phyloP scores from a whole-genome alignment of 2,888 invertebrate species.

The Philereme vetulata region DNA sequence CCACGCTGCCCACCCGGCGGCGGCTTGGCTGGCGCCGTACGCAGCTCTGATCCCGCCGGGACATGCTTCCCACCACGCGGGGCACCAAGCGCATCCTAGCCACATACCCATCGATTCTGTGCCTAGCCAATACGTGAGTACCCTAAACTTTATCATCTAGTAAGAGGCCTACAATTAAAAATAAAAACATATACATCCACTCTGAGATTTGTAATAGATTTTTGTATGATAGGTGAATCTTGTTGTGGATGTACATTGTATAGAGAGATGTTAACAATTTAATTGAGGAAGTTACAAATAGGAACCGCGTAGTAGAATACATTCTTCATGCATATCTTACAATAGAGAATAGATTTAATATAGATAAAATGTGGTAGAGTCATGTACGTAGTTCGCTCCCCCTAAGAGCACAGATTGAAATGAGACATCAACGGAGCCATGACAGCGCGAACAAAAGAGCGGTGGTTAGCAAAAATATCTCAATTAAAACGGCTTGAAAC shows the following conservation, averaged over 20 bases:
- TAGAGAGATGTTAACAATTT: background rate
- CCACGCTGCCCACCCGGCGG: conserved; percentile 70
- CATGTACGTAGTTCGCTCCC: conserved; percentile 16
- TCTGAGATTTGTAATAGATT: background rate
- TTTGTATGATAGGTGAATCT: background rate
- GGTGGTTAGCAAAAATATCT: conserved; percentile 42
- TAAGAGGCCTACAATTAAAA: background rate
- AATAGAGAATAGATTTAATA: background rate
- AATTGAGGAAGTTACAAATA: conserved; percentile 1
- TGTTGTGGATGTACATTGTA: background rate
- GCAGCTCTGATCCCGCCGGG: conserved; percentile 73
- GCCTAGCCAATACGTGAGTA: conserved; percentile 80
- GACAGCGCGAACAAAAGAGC: conserved; percentile 36
- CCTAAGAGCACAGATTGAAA: conserved; percentile 31
- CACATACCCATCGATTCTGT: conserved; percentile 78
- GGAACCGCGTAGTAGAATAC: background rate
- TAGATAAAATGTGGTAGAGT: conserved; percentile 16
- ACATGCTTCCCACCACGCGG: conserved; percentile 66
- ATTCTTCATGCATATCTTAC: background rate
- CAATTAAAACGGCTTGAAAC: conserved; percentile 41
- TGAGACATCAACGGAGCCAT: conserved; percentile 31
- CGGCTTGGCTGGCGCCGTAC: conserved; percentile 77
- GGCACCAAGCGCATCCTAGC: conserved; percentile 68
- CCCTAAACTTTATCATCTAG: background rate
- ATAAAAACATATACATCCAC: background rate